phyloP scores from a whole-genome alignment of 2,797 vertebrate species.

The Pogoniulus pusillus region DNA sequence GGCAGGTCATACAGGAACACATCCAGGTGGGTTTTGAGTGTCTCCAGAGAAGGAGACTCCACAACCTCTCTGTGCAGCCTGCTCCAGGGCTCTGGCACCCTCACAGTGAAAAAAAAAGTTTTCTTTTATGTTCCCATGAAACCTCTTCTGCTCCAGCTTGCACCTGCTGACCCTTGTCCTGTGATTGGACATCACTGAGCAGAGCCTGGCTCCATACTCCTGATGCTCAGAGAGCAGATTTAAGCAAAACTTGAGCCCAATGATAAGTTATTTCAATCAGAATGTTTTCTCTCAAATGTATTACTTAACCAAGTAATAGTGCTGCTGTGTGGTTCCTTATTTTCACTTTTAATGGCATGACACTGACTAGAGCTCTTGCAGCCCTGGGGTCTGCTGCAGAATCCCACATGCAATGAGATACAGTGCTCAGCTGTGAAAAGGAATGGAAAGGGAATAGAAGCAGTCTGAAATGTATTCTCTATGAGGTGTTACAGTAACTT shows the following conservation, averaged over 20 bases:
- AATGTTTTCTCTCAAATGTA: not conserved
- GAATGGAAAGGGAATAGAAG: not conserved
- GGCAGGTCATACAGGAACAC: no score
- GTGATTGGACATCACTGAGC: no score
- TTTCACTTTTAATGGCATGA: not conserved
- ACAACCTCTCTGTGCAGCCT: no score
- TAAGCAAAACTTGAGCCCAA: not conserved
- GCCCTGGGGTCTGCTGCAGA: not conserved
- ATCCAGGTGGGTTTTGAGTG: no score
- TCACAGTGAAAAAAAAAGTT: no score
- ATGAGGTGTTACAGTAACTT: not conserved
- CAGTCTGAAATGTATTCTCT: not conserved
- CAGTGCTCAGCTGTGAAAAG: not conserved
- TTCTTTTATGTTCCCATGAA: no score
- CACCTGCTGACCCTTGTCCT: no score
- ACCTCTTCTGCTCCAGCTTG: no score
- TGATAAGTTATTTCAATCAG: not conserved
- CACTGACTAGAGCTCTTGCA: not conserved
- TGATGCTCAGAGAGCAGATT: not conserved
- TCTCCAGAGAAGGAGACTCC: no score
- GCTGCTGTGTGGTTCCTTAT: not conserved
- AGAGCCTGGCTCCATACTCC: no score
- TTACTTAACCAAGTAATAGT: not conserved
- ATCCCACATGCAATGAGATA: accelerated
- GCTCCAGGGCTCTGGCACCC: no score